Base-by-base conservation (phyloP, 92 coral and sea anemone species). In the Palythoa grandis region DNA sequence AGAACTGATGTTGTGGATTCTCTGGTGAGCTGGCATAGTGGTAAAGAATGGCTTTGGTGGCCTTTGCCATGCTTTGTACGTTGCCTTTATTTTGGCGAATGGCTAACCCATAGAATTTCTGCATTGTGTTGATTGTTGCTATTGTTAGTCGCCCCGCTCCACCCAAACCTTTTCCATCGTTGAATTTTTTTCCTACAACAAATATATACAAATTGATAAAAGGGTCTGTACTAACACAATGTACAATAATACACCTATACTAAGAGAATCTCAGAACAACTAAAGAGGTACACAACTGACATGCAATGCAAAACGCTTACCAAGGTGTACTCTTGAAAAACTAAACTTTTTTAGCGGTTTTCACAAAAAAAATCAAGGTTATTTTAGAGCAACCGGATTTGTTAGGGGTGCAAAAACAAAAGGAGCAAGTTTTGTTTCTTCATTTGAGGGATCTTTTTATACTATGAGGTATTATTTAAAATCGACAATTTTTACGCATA, bases 1-100 rank as follows among this genome's bases (percentile, higher is more conserved):
- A 92, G 77, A 68, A 78, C 35, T 89, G 78, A 74, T 89, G 91
- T 29, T 89, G 86, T 0, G 91, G 88, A 38, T 86, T 83, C 25
- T 92, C 90, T 24, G 53, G 78, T 3, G 89, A 75, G 76, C 92
- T 92, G 73, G 82, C 43, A 65, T 89, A 82, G 39, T 91, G 88
- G 23, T 77, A 72, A 9, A 86, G 79, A 6, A 89, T 79, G 4
- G 94, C 94, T 25, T 76, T 61, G 70, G 90, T 88, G 1, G 92
- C 92, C 60, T 75, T 61, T n/a, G 92, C 84, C 86, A 91, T 91
- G 37, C 54, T 83, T 71, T 77, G 13, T 16, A 88, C 87, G 38
- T 82, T 61, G 7, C 90, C 92, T 63, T 89, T 86, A 29, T 92
- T 82, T 37, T 85, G 71, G 47, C 88, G 53, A 60, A 92, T 83